These are phyloP conservation scores for Prunella fulvescens DNA, from an alignment of 2,113 vertebrate genomes.

Conservation along the genomic window DNA sequence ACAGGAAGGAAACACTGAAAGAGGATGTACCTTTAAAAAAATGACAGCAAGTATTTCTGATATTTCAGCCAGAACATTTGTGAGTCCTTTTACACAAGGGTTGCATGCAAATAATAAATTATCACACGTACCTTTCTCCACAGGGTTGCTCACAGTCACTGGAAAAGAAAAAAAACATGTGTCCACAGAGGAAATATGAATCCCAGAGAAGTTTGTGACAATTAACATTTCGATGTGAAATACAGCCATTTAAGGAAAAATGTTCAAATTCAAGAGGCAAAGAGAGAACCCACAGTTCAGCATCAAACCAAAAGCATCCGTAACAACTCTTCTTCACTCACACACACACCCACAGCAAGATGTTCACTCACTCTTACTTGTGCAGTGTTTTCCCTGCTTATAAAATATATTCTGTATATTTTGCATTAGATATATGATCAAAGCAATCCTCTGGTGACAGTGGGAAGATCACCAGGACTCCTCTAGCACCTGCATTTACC, in stretches of 20 bases:
- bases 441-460: background rate
- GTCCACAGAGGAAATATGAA: background rate
- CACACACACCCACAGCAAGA: background rate
- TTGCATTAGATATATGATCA: background rate
- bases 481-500: background rate
- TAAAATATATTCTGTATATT: background rate
- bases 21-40: background rate
- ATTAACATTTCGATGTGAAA: background rate
- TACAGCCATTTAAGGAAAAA: background rate
- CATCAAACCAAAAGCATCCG: background rate
- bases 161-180: constrained; percentile 1
- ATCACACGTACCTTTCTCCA: constrained; percentile 87
- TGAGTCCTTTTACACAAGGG: background rate
- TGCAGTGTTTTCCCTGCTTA: background rate
- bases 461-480: background rate
- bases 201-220: background rate
- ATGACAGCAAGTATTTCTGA: background rate
- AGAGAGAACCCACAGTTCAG: background rate
- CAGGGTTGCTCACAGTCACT: constrained; percentile 87
- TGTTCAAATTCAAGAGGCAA: background rate
- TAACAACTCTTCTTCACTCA: background rate
- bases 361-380: background rate
- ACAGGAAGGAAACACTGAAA: background rate
- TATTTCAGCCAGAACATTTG: background rate
- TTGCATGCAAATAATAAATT: background rate